Percentiles rank a stretch among this genome's conserved stretches.
phyloP scores from a whole-genome alignment of 2,888 invertebrate species.

The Oscheius sp. region DNA sequence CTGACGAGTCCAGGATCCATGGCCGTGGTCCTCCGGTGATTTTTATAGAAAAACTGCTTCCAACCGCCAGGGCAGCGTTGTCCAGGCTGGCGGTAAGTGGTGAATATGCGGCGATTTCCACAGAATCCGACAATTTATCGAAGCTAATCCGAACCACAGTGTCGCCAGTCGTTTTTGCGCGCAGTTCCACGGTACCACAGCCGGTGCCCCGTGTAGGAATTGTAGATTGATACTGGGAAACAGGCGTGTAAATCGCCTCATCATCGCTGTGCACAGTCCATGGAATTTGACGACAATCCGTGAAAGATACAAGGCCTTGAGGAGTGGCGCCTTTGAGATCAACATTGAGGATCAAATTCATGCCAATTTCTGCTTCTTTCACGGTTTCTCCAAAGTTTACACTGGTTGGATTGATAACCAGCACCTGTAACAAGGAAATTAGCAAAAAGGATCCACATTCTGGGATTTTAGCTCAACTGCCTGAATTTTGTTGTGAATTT shows the following conservation, averaged over 20 bases:
- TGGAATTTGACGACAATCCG: constrained; percentile 56
- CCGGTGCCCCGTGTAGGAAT: constrained; percentile 57
- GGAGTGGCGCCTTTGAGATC: constrained; percentile 45
- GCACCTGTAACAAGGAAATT: constrained; percentile 38
- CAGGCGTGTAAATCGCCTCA: constrained; percentile 42
- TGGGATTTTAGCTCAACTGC: too few relatives aligned
- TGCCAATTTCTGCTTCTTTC: constrained; percentile 63
- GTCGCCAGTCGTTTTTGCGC: constrained; percentile 54
- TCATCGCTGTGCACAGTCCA: constrained; percentile 48
- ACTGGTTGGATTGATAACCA: constrained; percentile 54
- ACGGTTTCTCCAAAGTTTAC: constrained; percentile 62
- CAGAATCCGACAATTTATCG: constrained; percentile 43
- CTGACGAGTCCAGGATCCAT: constrained; percentile 60
- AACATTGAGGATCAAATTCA: constrained; percentile 57
- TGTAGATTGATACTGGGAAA: neutral
- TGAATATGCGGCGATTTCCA: constrained; percentile 59
- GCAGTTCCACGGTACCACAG: constrained; percentile 59
- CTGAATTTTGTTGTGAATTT: too few relatives aligned
- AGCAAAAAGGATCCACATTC: too few relatives aligned
- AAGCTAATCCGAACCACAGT: constrained; percentile 44
- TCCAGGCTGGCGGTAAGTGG: constrained; percentile 43
- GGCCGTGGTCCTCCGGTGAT: constrained; percentile 65
- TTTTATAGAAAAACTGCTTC: constrained; percentile 41
- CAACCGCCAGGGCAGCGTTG: constrained; percentile 52
- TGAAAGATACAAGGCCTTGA: constrained; percentile 50